Percentiles rank a stretch among this genome's conserved stretches.
These are phyloP conservation scores for Monarcha castaneiventris DNA, from an alignment of 2,113 vertebrate species.

Conservation along the genomic window DNA sequence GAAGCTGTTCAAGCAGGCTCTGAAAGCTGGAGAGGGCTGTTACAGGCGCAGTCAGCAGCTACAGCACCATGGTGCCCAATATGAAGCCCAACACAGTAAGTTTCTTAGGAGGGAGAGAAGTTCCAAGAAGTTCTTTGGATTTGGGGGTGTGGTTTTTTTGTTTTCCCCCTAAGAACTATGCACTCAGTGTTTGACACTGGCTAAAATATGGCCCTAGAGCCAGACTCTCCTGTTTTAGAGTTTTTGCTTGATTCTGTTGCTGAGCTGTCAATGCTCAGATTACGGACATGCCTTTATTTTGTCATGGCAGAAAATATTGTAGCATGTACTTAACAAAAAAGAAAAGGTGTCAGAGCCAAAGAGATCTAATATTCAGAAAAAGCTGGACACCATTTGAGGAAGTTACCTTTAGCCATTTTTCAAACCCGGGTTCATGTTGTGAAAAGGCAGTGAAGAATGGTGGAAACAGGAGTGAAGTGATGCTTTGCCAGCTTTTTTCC, in stretches of 20 bases:
- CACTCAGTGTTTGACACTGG: neutral
- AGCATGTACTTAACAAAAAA: neutral
- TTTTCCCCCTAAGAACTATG: neutral
- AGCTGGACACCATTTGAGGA: neutral
- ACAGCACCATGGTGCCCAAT: constrained; percentile 94
- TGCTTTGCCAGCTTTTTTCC: neutral
- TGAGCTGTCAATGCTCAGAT: neutral
- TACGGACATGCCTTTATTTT: neutral
- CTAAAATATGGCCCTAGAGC: neutral
- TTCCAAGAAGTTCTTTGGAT: neutral
- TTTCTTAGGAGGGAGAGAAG: neutral
- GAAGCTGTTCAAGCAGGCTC: constrained; percentile 92
- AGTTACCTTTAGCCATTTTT: neutral
- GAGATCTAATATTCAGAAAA: neutral
- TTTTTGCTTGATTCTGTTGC: neutral
- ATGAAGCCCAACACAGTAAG: constrained; percentile 97
- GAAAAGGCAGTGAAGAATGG: neutral
- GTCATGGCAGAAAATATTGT: neutral
- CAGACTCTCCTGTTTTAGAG: neutral
- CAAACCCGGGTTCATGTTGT: neutral
- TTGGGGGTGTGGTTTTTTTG: accelerated
- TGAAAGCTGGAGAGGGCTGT: constrained; percentile 92
- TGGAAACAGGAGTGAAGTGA: neutral
- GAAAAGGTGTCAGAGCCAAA: neutral
- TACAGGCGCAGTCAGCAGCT: constrained; percentile 95